Evolutionary conservation across 2,888 invertebrate species (phyloP).

Genomic region (Torymus tubicola): DNA sequence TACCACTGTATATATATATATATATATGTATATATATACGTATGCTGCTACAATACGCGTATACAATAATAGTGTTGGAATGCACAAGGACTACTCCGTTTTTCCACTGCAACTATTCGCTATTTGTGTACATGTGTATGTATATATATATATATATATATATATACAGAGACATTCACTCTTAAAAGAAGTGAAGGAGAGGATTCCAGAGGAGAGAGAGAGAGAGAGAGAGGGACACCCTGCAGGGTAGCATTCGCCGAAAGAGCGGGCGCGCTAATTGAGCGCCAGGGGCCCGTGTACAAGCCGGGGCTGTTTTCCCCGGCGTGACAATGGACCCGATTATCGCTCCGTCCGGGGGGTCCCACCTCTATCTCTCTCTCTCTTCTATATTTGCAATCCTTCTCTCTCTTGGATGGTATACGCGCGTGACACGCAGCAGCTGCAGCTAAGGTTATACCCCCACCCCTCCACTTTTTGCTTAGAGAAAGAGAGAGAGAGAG

Average conservation of each 20-base stretch:
- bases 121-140: no score
- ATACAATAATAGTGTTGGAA: no score
- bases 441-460: no score
- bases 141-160: no score
- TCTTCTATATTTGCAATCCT: not conserved
- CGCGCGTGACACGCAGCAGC: no score
- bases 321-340: constrained; percentile 49
- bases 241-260: constrained; percentile 17
- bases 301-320: constrained; percentile 42
- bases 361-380: not conserved
- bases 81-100: no score
- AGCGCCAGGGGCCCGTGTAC: constrained; percentile 5
- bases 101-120: no score
- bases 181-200: constrained; percentile 36
- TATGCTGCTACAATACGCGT: no score
- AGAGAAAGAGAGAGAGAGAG: not conserved
- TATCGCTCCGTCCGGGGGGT: constrained; percentile 46
- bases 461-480: no score
- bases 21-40: no score
- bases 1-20: no score
- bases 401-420: not conserved
- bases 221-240: constrained; percentile 26
- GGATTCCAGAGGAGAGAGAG: constrained; percentile 24
- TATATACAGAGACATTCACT: not conserved
- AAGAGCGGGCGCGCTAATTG: constrained; percentile 42